phyloP scores from a whole-genome alignment of 2,797 vertebrate species.

The Babyrousa celebensis region DNA sequence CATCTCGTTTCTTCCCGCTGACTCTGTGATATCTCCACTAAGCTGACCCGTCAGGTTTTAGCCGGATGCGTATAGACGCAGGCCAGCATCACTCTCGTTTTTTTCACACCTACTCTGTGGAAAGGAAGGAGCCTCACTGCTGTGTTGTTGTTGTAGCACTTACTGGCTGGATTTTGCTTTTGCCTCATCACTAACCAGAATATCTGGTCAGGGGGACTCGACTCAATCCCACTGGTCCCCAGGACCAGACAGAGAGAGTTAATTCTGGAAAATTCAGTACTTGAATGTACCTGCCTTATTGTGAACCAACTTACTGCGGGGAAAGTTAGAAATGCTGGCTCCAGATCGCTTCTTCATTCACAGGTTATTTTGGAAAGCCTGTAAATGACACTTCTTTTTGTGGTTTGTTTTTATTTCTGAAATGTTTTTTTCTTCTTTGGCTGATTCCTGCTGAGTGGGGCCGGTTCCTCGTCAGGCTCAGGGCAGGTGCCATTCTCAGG shows the following conservation, averaged over 20 bases:
- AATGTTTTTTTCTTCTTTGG: slow-evolving; percentile 52
- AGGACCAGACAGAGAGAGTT: slow-evolving; percentile 77
- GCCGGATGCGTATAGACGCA: slow-evolving; percentile 46
- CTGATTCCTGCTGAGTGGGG: slow-evolving; percentile 82
- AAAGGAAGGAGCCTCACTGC: slow-evolving; percentile 69
- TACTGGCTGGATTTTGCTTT: slow-evolving; percentile 78
- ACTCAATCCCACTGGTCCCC: slow-evolving; percentile 59
- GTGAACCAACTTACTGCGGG: slow-evolving; percentile 73
- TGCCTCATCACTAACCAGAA: slow-evolving; percentile 78
- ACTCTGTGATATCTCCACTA: slow-evolving; percentile 64
- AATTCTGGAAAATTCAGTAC: slow-evolving; percentile 84
- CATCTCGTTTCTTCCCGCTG: slow-evolving; percentile 84
- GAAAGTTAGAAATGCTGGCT: slow-evolving; percentile 70
- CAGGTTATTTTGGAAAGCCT: slow-evolving; percentile 77
- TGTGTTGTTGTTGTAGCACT: slow-evolving; percentile 74
- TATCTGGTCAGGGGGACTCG: slow-evolving; percentile 71
- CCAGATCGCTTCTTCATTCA: slow-evolving; percentile 67
- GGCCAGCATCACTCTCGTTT: neutral
- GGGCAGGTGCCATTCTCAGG: slow-evolving; percentile 82
- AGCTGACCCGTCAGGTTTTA: slow-evolving; percentile 73
- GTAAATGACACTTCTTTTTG: slow-evolving; percentile 65
- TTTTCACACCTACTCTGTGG: slow-evolving; percentile 65
- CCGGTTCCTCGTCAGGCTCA: slow-evolving; percentile 77
- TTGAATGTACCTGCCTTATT: slow-evolving; percentile 88
- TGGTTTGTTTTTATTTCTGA: neutral